Base-by-base conservation (phyloP, 2,797 vertebrate species). In the Sarcoramphus papa region DNA sequence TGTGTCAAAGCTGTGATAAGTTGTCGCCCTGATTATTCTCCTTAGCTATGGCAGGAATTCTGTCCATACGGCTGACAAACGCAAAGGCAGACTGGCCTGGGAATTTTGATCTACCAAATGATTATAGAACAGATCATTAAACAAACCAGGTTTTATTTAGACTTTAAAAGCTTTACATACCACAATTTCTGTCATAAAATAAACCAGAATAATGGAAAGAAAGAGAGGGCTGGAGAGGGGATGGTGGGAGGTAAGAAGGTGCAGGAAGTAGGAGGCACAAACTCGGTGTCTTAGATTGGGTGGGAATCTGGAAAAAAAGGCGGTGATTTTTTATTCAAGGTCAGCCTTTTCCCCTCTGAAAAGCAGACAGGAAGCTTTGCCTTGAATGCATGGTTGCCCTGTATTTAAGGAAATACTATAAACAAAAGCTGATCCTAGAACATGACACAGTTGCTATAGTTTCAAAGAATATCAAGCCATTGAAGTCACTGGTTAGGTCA, bases 21-120 rank as follows among this genome's bases (percentile, higher is more conserved):
- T 92, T 92, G 85, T 87, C 75, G 56, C 67, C 73, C 85, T 97
- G 95, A 70, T 97, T 96, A 82, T 96, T 97, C 83, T 95, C 80
- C 88, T 78, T n/a, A 60, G 70, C 70, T 85, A 59, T 87, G 80
- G 63, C 51, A 90, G 84, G 85, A 97, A 76, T 97, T 95, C 80
- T 82, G 80, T 64, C 1, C 30, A 16, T 50, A 69, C 1, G 6
- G 56, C 59, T 91, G 92, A 92, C 63, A 82, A 81, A 81, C 0
- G 1, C 2, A 24, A 93, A 0, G 3, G 79, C 82, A 84, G 93
- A 45, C 90, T 87, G 77, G 80, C 74, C 74, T 86, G 90, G 88
- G 92, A 94, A 86, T 95, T 92, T 57, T 82, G 80, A 88, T 68
- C 68, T 80, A 50, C 37, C 45, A 80, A 68, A 85, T 88, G 35